Percentiles rank a stretch among this genome's conserved stretches.
Evolutionary conservation across 2,888 invertebrate species (phyloP).

Genomic region (Ophion obscuratus): DNA sequence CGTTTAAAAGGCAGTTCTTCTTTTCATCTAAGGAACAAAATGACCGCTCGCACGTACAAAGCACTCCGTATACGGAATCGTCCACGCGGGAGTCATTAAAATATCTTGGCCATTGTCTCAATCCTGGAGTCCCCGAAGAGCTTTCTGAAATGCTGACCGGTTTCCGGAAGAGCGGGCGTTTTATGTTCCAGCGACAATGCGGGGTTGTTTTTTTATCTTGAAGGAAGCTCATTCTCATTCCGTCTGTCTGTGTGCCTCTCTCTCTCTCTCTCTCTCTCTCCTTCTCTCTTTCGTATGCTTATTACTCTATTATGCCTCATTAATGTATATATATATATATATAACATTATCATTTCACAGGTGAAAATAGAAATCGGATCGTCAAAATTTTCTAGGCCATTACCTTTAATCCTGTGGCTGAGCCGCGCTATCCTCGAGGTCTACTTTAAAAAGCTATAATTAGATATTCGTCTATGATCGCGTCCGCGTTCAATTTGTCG

Average conservation of each 20-base stretch:
- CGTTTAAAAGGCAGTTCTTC: conserved; percentile 54
- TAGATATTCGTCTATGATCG: too few species aligned
- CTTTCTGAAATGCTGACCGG: conserved; percentile 42
- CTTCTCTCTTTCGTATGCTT: background rate
- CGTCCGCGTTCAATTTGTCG: too few species aligned
- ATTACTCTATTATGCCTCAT: background rate
- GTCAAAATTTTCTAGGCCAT: conserved; percentile 14
- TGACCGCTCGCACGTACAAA: conserved; percentile 56
- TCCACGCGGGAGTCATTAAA: conserved; percentile 60
- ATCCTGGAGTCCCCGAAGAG: conserved; percentile 37
- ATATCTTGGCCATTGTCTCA: conserved; percentile 61
- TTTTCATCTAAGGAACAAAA: conserved; percentile 49
- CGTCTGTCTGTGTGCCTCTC: conserved; percentile 5
- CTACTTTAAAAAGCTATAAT: too few species aligned
- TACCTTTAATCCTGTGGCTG: background rate
- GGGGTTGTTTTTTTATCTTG: conserved; percentile 35
- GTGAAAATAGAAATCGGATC: conserved; percentile 28
- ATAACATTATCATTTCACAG: conserved; percentile 1
- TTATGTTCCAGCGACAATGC: conserved; percentile 56
- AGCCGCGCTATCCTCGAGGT: background rate
- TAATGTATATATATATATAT: background rate
- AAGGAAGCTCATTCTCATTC: conserved; percentile 44
- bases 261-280: background rate
- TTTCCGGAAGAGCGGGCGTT: conserved; percentile 53
- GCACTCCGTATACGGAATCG: conserved; percentile 41